phyloP scores from a whole-genome alignment of 2,797 vertebrate species.

The Pterois miles region DNA sequence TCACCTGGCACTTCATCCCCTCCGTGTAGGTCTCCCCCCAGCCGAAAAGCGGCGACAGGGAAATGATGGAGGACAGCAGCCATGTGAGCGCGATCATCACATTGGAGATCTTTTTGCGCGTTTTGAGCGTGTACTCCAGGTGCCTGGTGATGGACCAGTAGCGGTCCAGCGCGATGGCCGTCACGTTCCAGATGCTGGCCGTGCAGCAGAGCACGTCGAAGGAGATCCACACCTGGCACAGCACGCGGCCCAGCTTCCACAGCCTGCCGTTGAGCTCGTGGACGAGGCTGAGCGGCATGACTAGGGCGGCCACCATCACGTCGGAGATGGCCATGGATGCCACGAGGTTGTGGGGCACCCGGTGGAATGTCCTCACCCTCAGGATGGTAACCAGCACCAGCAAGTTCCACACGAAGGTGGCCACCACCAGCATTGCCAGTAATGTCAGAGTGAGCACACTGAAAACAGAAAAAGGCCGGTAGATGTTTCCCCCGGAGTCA shows the following conservation, averaged over 20 bases:
- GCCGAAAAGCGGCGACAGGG: constrained; percentile 92
- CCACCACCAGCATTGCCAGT: constrained; percentile 90
- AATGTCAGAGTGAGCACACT: constrained; percentile 90
- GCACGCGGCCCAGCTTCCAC: constrained; percentile 91
- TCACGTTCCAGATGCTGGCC: constrained; percentile 99
- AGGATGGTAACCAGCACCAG: constrained; percentile 95
- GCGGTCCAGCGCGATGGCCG: constrained; percentile 94
- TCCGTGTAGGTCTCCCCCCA: constrained; percentile 94
- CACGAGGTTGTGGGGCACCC: constrained; percentile 96
- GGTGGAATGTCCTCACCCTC: constrained; percentile 93
- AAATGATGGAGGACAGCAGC: constrained; percentile 93
- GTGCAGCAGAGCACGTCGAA: constrained; percentile 98
- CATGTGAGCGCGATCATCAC: constrained; percentile 95
- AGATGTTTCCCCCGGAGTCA: constrained; percentile 76
- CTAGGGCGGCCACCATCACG: constrained; percentile 94
- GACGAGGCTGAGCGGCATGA: constrained; percentile 96
- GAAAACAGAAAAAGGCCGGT: constrained; percentile 86
- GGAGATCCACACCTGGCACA: constrained; percentile 96
- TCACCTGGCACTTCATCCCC: constrained; percentile 92
- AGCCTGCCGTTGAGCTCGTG: constrained; percentile 89
- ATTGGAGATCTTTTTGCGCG: constrained; percentile 92
- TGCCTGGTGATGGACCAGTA: constrained; percentile 98
- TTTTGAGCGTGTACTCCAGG: constrained; percentile 92
- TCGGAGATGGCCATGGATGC: constrained; percentile 97
- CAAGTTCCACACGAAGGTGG: constrained; percentile 96